phyloP scores from a whole-genome alignment of 2,888 invertebrate species.

The Beris morrisii region DNA sequence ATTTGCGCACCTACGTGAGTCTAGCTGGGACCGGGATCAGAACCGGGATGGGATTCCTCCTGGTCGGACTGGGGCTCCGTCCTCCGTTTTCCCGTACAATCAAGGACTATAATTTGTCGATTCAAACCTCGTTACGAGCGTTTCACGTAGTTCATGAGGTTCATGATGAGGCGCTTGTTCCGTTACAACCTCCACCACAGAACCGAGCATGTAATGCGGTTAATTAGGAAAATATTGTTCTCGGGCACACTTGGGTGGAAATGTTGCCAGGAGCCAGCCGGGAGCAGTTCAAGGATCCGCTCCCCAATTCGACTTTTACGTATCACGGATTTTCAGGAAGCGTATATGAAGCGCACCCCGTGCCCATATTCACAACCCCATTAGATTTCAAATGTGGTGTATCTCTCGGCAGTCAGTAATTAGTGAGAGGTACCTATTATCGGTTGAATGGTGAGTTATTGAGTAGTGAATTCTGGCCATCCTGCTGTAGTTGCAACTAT shows the following conservation, averaged over 20 bases:
- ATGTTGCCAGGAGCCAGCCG: not conserved
- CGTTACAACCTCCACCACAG: constrained; percentile 37
- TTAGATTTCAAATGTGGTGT: too few relatives aligned
- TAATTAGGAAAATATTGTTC: constrained; percentile 47
- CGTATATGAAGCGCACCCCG: too few relatives aligned
- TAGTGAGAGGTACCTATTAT: too few relatives aligned
- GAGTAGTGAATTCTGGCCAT: too few relatives aligned
- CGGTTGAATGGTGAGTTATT: too few relatives aligned
- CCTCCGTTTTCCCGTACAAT: constrained; percentile 41
- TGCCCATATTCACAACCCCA: too few relatives aligned
- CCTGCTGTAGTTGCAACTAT: too few relatives aligned
- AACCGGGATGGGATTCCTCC: not conserved
- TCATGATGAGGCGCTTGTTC: constrained; percentile 45
- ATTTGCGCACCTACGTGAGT: constrained; percentile 40
- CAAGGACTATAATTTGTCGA: constrained; percentile 46
- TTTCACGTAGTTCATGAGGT: constrained; percentile 43
- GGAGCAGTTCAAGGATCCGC: not conserved
- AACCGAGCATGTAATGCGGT: constrained; percentile 43
- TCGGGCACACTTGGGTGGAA: constrained; percentile 37
- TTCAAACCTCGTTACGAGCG: constrained; percentile 47
- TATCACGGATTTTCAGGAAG: constrained; percentile 9
- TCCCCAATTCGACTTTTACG: constrained; percentile 25
- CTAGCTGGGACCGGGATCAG: not conserved
- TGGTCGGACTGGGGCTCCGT: not conserved
- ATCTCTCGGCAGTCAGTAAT: too few relatives aligned